phyloP scores from a whole-genome alignment of 2,797 vertebrate species.

The Anguilla obscura region DNA sequence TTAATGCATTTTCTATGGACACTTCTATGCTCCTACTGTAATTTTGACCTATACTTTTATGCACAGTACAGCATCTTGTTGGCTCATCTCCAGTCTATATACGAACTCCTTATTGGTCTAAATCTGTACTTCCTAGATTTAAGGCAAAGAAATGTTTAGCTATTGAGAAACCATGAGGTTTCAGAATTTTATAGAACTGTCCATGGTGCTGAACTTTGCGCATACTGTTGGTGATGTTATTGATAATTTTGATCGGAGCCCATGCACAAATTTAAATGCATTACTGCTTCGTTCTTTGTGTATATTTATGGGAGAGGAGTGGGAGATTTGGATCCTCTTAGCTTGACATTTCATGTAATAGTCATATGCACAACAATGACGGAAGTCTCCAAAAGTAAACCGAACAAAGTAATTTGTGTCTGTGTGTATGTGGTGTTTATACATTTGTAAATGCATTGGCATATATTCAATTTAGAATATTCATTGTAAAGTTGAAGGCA shows the following conservation, averaged over 20 bases:
- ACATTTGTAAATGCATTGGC: background rate
- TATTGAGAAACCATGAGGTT: background rate
- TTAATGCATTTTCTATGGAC: background rate
- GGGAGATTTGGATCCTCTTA: background rate
- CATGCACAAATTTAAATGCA: background rate
- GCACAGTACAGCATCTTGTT: background rate
- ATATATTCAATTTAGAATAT: background rate
- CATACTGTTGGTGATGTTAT: background rate
- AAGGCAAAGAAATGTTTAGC: background rate
- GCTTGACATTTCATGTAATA: background rate
- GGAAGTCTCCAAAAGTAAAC: background rate
- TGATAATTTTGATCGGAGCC: background rate
- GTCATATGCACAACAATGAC: background rate
- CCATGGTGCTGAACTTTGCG: background rate
- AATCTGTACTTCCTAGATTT: background rate
- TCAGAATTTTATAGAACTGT: background rate
- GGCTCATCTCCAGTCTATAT: background rate
- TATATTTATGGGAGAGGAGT: background rate
- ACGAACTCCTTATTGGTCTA: background rate
- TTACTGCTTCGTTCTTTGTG: background rate
- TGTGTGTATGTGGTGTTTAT: background rate
- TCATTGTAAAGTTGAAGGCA: background rate
- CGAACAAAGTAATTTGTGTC: background rate
- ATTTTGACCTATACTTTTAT: background rate
- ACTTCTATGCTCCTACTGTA: background rate